A percentile compares a stretch with the other conserved stretches of the same genome.
Evolutionary conservation across 2,888 invertebrate genomes (phyloP).

Genomic region (Pseudococcus jackbeardsleyi): DNA sequence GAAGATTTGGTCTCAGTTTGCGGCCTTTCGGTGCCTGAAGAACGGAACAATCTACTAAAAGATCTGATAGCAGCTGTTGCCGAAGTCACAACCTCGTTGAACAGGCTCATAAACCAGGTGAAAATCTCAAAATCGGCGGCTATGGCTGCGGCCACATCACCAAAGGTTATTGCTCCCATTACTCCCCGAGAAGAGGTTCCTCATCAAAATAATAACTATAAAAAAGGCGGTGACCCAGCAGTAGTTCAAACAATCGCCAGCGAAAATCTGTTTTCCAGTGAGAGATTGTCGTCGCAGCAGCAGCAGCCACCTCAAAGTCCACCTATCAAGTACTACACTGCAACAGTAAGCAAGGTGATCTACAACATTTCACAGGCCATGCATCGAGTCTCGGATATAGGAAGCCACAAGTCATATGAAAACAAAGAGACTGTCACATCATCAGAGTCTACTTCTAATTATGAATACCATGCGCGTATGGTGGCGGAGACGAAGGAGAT

Average conservation of each 20-base stretch:
- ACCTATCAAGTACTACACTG: slow-evolving; percentile 73
- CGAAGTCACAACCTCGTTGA: slow-evolving; percentile 89
- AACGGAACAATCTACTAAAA: slow-evolving; percentile 76
- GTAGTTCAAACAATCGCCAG: not conserved
- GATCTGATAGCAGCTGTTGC: slow-evolving; percentile 87
- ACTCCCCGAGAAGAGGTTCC: not conserved
- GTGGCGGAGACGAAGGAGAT: slow-evolving; percentile 95
- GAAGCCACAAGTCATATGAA: slow-evolving; percentile 31
- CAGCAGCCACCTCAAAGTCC: slow-evolving; percentile 28
- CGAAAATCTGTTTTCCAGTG: not conserved
- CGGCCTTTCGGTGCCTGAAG: slow-evolving; percentile 78
- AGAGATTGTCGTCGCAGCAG: not conserved
- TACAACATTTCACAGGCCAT: slow-evolving; percentile 93
- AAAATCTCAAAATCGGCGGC: slow-evolving; percentile 74
- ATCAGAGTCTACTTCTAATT: slow-evolving; percentile 72
- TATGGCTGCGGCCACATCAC: slow-evolving; percentile 70
- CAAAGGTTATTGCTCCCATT: not conserved
- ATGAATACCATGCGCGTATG: slow-evolving; percentile 98
- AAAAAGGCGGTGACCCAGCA: not conserved
- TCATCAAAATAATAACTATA: not conserved
- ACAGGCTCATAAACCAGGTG: slow-evolving; percentile 81
- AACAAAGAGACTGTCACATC: slow-evolving; percentile 61
- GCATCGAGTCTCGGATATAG: slow-evolving; percentile 79
- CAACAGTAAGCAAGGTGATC: slow-evolving; percentile 89
- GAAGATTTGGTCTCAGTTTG: slow-evolving; percentile 88